Percentiles rank a stretch among this genome's conserved stretches.
Evolutionary conservation across 1,140 invertebrate genomes (phyloP).

Genomic region (Limonius californicus): DNA sequence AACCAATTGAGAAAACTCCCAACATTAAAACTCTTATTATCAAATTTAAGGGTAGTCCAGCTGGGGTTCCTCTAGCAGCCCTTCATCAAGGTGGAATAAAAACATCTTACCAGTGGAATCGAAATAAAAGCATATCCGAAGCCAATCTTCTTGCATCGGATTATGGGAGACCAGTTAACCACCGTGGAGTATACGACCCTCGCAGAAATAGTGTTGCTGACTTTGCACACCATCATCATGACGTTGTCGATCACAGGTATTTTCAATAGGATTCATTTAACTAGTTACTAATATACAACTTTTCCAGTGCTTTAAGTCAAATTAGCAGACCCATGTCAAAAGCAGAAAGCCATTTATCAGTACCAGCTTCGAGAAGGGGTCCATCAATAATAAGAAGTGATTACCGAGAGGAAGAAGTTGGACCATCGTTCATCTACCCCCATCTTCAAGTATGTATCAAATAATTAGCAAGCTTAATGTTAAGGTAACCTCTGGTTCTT

Average conservation of each 20-base stretch:
- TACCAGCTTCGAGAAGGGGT: slow-evolving; percentile 49
- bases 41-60: not conserved
- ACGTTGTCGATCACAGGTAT: slow-evolving; percentile 50
- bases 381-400: slow-evolving; percentile 52
- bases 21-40: too few relatives aligned
- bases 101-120: slow-evolving; percentile 52
- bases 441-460: slow-evolving; percentile 64
- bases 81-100: slow-evolving; percentile 57
- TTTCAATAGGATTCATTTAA: not conserved
- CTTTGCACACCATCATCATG: slow-evolving; percentile 54
- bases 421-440: slow-evolving; percentile 57
- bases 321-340: slow-evolving; percentile 54
- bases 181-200: slow-evolving; percentile 47
- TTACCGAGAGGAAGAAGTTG: slow-evolving; percentile 49
- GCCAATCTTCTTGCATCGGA: slow-evolving; percentile 68
- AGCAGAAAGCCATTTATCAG: slow-evolving; percentile 55
- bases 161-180: slow-evolving; percentile 36
- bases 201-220: slow-evolving; percentile 64
- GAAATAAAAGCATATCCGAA: slow-evolving; percentile 66
- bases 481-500: too few relatives aligned
- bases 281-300: not conserved
- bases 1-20: too few relatives aligned
- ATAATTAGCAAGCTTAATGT: too few relatives aligned
- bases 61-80: slow-evolving; percentile 51
- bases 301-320: slow-evolving; percentile 44